phyloP scores from a whole-genome alignment of 2,888 invertebrate genomes.

The Rhingia campestris region DNA sequence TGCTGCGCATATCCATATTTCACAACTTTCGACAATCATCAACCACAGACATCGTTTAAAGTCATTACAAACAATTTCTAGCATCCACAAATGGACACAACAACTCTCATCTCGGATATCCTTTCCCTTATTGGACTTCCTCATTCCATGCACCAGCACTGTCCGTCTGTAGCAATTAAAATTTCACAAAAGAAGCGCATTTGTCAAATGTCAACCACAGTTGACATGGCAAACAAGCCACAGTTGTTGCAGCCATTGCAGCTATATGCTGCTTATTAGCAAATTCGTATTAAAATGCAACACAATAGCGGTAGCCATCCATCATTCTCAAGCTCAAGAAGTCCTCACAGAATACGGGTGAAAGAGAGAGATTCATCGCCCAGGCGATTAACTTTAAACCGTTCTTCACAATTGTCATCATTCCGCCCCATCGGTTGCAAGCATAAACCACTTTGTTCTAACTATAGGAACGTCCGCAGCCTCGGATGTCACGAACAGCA shows the following conservation, averaged over 20 bases:
- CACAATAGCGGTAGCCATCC: constrained; percentile 33
- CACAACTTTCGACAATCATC: no score
- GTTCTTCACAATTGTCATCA: constrained; percentile 69
- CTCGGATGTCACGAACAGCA: constrained; percentile 67
- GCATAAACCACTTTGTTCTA: constrained; percentile 31
- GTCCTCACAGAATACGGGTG: neutral
- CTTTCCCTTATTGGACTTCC: neutral
- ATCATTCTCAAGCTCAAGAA: constrained; percentile 44
- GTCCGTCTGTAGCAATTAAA: constrained; percentile 22
- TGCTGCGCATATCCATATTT: no score
- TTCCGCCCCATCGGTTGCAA: constrained; percentile 55
- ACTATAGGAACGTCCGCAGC: constrained; percentile 26
- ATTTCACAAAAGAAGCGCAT: constrained; percentile 27
- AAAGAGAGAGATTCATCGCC: neutral
- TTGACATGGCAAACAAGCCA: constrained; percentile 33
- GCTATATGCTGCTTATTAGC: constrained; percentile 31
- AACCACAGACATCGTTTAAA: no score
- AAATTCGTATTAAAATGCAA: constrained; percentile 53
- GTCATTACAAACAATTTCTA: neutral
- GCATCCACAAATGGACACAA: neutral
- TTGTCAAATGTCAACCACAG: constrained; percentile 47
- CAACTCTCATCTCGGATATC: no score
- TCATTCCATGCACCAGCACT: no score
- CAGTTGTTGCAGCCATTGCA: constrained; percentile 7
- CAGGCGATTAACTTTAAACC: constrained; percentile 54